Conservation (phyloP, 2,113 vertebrate species). For the Apaloderma vittatum region DNA sequence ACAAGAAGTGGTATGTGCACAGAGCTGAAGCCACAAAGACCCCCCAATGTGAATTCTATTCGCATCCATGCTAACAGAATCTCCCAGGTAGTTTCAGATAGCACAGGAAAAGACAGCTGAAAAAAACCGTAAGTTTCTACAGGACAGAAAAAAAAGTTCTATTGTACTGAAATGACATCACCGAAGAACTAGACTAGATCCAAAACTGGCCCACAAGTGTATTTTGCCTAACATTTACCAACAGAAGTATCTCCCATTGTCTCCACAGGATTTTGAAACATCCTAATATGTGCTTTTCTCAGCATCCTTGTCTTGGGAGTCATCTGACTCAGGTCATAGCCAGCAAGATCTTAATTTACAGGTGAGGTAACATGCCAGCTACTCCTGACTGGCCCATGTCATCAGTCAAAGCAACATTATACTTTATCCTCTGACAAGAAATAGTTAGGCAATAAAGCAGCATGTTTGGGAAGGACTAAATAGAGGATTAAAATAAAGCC, state of each 20-base stretch:
- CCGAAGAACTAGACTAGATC: not conserved
- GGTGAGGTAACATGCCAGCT: not conserved
- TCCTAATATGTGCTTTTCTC: not conserved
- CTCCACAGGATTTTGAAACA: not conserved
- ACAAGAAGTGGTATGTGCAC: not conserved
- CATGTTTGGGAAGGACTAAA: not conserved
- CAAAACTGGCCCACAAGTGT: not conserved
- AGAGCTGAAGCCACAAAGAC: not conserved
- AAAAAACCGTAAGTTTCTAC: not conserved
- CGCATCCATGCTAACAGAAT: not conserved
- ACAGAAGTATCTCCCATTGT: fast-evolving
- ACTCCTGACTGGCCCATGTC: not conserved
- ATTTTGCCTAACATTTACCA: not conserved
- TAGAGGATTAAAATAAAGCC: not conserved
- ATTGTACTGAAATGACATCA: not conserved
- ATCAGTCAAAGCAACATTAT: not conserved
- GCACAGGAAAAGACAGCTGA: not conserved
- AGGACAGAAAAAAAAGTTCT: not conserved
- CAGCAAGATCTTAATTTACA: not conserved
- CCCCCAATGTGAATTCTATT: fast-evolving
- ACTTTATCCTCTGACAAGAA: not conserved
- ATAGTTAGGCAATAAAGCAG: not conserved
- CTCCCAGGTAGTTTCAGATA: not conserved
- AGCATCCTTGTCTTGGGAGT: not conserved
- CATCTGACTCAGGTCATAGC: not conserved